phyloP scores from a whole-genome alignment of 2,113 vertebrate genomes.

The Boulengeromyrus knoepffleri region DNA sequence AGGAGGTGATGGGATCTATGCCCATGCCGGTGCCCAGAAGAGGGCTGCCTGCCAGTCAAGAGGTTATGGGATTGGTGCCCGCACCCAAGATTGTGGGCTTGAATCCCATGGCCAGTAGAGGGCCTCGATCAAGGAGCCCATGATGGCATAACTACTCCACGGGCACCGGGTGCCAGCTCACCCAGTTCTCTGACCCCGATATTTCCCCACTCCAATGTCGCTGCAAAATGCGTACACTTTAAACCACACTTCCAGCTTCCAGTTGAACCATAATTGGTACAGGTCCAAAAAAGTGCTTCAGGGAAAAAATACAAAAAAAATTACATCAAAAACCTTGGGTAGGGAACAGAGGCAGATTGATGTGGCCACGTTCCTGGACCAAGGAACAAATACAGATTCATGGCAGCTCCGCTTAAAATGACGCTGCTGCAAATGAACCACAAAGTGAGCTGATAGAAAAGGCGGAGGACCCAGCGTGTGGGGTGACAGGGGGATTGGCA shows the following conservation, averaged over 20 bases:
- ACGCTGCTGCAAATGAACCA: not conserved
- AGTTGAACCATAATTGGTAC: not conserved
- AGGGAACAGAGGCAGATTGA: not conserved
- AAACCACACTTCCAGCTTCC: not conserved
- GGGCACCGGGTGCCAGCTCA: not conserved
- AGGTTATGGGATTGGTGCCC: not conserved
- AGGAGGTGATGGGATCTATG: not conserved
- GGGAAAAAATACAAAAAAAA: not conserved
- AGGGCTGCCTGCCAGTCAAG: too few species aligned
- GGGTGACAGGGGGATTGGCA: not conserved
- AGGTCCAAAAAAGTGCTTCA: not conserved
- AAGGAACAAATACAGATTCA: not conserved
- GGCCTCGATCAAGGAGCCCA: too few species aligned
- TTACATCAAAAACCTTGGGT: not conserved
- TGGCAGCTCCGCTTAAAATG: not conserved
- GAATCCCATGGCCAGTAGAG: not conserved
- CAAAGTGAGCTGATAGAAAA: not conserved
- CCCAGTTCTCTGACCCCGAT: not conserved
- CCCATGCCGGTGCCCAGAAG: too few species aligned
- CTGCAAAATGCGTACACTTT: not conserved
- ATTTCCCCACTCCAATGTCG: not conserved
- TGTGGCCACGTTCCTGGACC: not conserved
- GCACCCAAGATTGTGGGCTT: not conserved
- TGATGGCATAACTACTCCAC: not conserved
- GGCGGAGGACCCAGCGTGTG: not conserved